A percentile compares a stretch with the other conserved stretches of the same genome.
phyloP scores from a whole-genome alignment of 2,113 vertebrate genomes.

The Chauna torquata region DNA sequence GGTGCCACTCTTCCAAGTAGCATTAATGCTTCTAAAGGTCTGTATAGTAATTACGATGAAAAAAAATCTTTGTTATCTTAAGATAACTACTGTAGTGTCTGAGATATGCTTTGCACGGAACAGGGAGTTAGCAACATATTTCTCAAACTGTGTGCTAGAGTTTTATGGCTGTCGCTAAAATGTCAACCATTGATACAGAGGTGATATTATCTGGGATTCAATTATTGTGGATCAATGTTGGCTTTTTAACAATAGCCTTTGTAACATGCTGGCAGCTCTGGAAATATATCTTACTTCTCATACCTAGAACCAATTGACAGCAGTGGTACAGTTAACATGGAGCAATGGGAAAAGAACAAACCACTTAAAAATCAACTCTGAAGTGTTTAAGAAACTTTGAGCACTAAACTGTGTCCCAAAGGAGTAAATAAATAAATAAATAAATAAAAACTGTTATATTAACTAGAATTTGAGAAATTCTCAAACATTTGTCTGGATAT shows the following conservation, averaged over 20 bases:
- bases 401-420: neutral
- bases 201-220: constrained; percentile 14
- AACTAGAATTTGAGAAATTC: neutral
- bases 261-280: neutral
- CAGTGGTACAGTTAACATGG: neutral
- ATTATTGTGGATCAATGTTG: constrained; percentile 3
- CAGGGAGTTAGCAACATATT: neutral
- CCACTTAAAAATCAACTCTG: neutral
- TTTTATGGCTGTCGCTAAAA: constrained; percentile 14
- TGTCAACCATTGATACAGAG: neutral
- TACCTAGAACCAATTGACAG: neutral
- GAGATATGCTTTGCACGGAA: neutral
- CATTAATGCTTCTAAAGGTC: neutral
- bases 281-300: neutral
- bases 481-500: neutral
- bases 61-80: neutral
- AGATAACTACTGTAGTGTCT: neutral
- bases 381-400: neutral
- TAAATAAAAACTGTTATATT: neutral
- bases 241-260: constrained; percentile 33
- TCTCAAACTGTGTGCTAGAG: neutral
- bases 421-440: neutral
- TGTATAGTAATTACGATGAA: neutral
- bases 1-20: neutral
- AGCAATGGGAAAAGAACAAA: neutral